Evolutionary conservation across 2,888 invertebrate species (phyloP), one percentile per base, ranked within the genome.

Genomic region (Melanchra persicariae): DNA sequence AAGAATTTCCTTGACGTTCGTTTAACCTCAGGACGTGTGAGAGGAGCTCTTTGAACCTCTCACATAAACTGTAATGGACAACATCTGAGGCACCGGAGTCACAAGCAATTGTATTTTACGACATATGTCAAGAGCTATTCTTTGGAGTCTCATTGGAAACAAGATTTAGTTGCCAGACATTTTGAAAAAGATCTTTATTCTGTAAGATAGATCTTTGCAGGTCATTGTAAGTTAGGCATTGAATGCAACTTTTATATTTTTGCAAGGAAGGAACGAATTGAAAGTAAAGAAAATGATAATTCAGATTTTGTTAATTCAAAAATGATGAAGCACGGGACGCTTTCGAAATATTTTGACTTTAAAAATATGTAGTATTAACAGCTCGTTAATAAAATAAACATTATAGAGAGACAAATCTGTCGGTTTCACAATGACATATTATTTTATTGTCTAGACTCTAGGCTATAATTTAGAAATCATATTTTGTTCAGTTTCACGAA

Each of bases 391-490:
- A 34, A 67, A 63, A 59, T 40, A 12, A 43, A 43, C 30, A 72
- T 70, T 51, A 59, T 5, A 60, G 26, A 40, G 2, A 49, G 24
- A 40, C n/a, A 17, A 24, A 40, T 37, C 0, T 52, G 22, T 64
- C 9, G n/a, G 47, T 79, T 70, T 62, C 79, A 74, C 61, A 55
- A 70, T 66, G 59, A 72, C 59, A 60, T 62, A 49, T 55, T 70
- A 57, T 60, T 71, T 67, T 54, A 60, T 52, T 52, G 69, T 81
- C 74, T 70, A 71, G 74, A 72, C 71, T 63, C 62, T 80, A 70
- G 68, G 69, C 68, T 65, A 19, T 51, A 40, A 49, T 63, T 57
- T 68, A 70, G 62, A 81, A 67, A 80, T 69, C 49, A 52, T 1
- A n/a, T 79, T 49, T 66, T 61, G 30, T 70, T 12, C 0, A 34